A percentile compares a stretch with the other conserved stretches of the same genome.
phyloP scores from a whole-genome alignment of 2,113 vertebrate genomes.

The Halcyon malimbica region DNA sequence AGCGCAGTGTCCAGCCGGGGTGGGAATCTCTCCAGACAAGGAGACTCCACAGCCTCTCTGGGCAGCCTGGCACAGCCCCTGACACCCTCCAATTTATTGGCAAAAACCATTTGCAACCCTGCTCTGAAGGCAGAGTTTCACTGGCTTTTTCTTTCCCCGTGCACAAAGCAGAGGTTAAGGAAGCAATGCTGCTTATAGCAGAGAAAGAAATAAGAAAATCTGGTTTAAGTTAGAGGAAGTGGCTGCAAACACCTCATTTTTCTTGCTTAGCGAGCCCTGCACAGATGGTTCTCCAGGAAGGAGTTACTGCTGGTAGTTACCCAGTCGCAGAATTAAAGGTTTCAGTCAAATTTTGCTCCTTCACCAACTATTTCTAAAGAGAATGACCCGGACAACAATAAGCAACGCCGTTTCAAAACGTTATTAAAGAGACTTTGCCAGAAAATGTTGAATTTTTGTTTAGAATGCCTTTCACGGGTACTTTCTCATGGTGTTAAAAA shows the following conservation, averaged over 20 bases:
- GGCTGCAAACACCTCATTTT: background rate
- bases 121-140: no score
- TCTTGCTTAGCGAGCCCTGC: background rate
- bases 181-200: background rate
- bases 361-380: background rate
- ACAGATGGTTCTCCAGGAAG: background rate
- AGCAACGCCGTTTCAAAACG: background rate
- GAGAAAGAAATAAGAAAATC: background rate
- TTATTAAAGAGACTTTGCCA: background rate
- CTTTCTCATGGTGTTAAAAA: background rate
- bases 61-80: background rate
- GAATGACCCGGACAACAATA: background rate
- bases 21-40: no score
- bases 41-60: background rate
- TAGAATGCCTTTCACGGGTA: background rate
- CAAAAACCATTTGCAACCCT: background rate
- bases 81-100: background rate
- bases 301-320: background rate
- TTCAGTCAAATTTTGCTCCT: background rate
- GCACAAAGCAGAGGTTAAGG: background rate
- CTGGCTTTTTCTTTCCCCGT: background rate
- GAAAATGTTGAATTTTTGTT: background rate
- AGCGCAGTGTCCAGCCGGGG: no score
- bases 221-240: background rate
- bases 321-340: background rate